phyloP scores from a whole-genome alignment of 2,113 vertebrate species.

The Aphyosemion australe region DNA sequence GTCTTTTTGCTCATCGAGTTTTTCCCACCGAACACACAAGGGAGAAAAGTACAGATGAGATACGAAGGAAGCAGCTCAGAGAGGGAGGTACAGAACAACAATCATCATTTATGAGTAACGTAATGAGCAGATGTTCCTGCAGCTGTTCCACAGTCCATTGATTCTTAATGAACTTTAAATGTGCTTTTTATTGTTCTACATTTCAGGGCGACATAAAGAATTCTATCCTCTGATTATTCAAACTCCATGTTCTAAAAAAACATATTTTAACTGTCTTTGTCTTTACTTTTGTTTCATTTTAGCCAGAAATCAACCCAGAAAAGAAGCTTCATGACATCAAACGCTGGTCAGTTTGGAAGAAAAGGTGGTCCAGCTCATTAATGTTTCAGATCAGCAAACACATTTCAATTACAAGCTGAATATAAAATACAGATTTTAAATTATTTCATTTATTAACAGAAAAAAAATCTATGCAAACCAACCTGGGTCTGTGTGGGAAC shows the following conservation, averaged over 20 bases:
- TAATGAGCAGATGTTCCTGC: neutral
- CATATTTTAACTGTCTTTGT: slow-evolving; percentile 2
- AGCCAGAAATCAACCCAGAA: slow-evolving; percentile 19
- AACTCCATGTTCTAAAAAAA: too few species aligned
- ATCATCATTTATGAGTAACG: slow-evolving; percentile 1
- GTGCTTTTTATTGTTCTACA: slow-evolving; percentile 13
- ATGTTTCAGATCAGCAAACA: too few species aligned
- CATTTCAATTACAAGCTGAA: too few species aligned
- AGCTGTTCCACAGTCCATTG: neutral
- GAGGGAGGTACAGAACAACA: neutral
- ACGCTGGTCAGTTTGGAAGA: slow-evolving; percentile 10
- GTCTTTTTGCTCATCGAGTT: slow-evolving; percentile 13
- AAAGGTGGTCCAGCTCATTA: too few species aligned
- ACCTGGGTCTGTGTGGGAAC: too few species aligned
- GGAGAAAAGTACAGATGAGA: slow-evolving; percentile 1
- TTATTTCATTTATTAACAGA: too few species aligned
- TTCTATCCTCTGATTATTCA: too few species aligned
- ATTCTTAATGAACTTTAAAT: neutral
- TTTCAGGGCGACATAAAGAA: neutral
- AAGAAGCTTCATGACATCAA: slow-evolving; percentile 10
- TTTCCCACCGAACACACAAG: neutral
- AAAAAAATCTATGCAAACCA: too few species aligned
- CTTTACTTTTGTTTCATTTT: neutral
- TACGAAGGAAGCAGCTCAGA: slow-evolving; percentile 7
- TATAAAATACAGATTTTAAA: too few species aligned